Base-by-base conservation (phyloP, 2,888 invertebrate genomes). In the Thymelicus sylvestris region DNA sequence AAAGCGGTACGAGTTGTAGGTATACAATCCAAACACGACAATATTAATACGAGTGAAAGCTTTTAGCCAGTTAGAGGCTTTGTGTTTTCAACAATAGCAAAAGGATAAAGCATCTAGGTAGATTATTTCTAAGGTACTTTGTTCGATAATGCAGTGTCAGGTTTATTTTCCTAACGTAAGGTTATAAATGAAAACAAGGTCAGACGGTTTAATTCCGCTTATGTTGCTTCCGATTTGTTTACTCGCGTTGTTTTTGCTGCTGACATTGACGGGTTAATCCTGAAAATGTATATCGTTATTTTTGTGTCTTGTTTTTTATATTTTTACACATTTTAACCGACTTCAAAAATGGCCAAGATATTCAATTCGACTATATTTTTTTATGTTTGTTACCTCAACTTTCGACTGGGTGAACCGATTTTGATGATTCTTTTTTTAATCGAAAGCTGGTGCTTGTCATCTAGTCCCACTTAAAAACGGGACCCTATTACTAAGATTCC, bases 111-210 rank as follows among this genome's bases (percentile, higher is more conserved):
- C 19, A 80, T 83, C 80, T 81, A 83, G 85, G 73, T 75, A 72
- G 85, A 85, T 86, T 84, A 86, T 87, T 88, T 89, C 82, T 80
- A 81, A 77, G 80, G 75, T 67, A 87, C 76, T 86, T 90, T 90
- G 91, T 90, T 87, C 81, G 76, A 82, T 90, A 90, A 90, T 89
- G 89, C 86, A 87, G 83, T 85, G 86, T 77, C 83, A 83, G 85
- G 81, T 83, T 60, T 81, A 78, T 79, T 82, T 82, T 80, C 79
- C 81, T 79, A 77, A 79, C 82, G 84, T 81, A 80, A 83, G 83
- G 81, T 88, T 88, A 85, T 90, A 89, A 60, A 60, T 41, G 15
- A 60, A 60, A 60, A 12, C 15, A 60, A 60, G 41, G 60, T 10
- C 15, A 10, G 60, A 41, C 60, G 60, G 15, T 39, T 41, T 60